Evolutionary conservation across 2,888 invertebrate species (phyloP), one percentile per base, ranked within the genome.

Genomic region (Candidula unifasciata): DNA sequence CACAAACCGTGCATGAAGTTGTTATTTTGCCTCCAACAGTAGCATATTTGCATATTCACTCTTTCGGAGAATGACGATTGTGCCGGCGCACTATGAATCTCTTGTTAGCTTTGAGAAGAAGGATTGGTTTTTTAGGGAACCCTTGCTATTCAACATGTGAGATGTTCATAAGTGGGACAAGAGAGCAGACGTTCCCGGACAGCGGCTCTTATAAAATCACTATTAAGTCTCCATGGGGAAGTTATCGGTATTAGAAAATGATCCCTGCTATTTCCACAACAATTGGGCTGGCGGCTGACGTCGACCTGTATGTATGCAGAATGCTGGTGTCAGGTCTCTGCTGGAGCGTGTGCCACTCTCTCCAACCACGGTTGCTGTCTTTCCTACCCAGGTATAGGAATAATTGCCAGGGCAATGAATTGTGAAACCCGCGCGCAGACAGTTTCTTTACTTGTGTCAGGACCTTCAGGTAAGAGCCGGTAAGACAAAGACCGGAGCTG

Each of bases 21-120:
- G 73, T 76, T 74, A 82, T 82, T 73, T 73, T 64, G 64, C 76
- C 30, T 52, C 82, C 44, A 64, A 82, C 82, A 64, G 44, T 64
- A 74, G 74, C 82, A 71, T 82, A 82, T 82, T 82, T 82, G 82
- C 82, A 82, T 82, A 60, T 82, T 74, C 82, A 57, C 71, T 76
- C 16, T 69, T 52, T 69, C 27, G 54, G 52, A 80, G 80, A 80
- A 69, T 52, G 35, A 69, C 52, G 33, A 69, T 80, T 80, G 69
- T 54, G 54, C 54, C n/a, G 30, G 80, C 27, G 69, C 80, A 80
- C 64, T 80, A 44, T 68, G 37, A 33, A 44, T 80, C 69, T 54
- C 54, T 52, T 76, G 44, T 27, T 13, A n/a, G n/a, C 21, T 64
- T 30, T 52, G 21, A 69, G 54, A 27, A 37, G 69, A 80, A 52